A percentile compares a stretch with the other conserved stretches of the same genome.
Conservation (phyloP, 2,113 vertebrate genomes). For the Dicentrarchus labrax region DNA sequence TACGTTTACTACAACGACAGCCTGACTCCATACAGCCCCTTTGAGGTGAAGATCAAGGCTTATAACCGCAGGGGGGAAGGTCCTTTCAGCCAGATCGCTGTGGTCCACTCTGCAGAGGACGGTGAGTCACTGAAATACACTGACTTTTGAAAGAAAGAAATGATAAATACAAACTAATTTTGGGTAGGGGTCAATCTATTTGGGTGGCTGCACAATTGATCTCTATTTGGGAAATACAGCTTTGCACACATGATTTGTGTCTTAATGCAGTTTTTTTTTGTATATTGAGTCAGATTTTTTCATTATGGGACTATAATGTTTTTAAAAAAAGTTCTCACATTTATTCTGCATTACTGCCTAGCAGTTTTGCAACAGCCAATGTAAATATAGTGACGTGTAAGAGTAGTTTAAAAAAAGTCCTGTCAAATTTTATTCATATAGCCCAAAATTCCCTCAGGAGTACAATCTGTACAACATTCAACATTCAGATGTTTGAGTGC, state of each 20-base stretch:
- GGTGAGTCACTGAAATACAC: slow-evolving; percentile 79
- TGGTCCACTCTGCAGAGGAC: slow-evolving; percentile 95
- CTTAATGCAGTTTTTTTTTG: too few species aligned
- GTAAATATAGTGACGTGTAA: too few species aligned
- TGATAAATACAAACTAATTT: not conserved
- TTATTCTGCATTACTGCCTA: not conserved
- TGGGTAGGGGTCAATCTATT: not conserved
- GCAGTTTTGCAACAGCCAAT: not conserved
- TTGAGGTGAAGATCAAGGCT: slow-evolving; percentile 94
- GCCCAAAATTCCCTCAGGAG: too few species aligned
- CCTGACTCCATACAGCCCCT: slow-evolving; percentile 90
- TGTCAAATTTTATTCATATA: too few species aligned
- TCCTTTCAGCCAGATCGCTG: slow-evolving; percentile 91
- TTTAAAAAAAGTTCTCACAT: too few species aligned
- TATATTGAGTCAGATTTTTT: too few species aligned
- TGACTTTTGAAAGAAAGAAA: not conserved
- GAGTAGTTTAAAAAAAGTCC: too few species aligned
- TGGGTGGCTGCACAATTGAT: not conserved
- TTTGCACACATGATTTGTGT: too few species aligned
- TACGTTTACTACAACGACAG: slow-evolving; percentile 93
- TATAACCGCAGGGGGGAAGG: slow-evolving; percentile 94
- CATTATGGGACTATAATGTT: too few species aligned
- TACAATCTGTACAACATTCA: too few species aligned
- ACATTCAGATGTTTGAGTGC: too few species aligned
- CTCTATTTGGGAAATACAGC: not conserved